Conservation (phyloP, 1,140 invertebrate genomes). For the Papilio dardanus region DNA sequence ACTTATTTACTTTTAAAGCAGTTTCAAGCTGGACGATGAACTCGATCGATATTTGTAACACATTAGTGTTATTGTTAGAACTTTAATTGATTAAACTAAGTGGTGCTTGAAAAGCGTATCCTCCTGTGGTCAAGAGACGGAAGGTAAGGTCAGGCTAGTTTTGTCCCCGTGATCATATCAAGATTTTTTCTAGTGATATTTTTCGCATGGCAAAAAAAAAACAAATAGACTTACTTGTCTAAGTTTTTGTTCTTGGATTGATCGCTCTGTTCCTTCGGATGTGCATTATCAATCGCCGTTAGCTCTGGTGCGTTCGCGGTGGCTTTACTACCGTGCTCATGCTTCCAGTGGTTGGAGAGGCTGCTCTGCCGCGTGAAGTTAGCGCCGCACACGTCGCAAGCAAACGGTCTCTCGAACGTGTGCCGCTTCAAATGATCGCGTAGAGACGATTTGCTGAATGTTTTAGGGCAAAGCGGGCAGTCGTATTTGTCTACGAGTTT, state of each 20-base stretch:
- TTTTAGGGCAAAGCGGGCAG: conserved; percentile 87
- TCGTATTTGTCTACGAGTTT: conserved; percentile 80
- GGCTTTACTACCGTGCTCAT: conserved; percentile 63
- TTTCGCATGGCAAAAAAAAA: background rate
- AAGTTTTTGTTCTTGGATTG: conserved; percentile 61
- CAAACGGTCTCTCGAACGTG: conserved; percentile 90
- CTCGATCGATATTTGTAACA: background rate
- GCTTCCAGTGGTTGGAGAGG: conserved; percentile 82
- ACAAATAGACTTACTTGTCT: conserved; percentile 53
- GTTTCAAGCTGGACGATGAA: background rate
- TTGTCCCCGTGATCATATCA: too few species aligned
- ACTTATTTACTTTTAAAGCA: conserved; percentile 15
- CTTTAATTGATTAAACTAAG: conserved; percentile 36
- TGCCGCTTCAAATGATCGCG: conserved; percentile 87
- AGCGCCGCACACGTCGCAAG: conserved; percentile 83
- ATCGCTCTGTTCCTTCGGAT: conserved; percentile 43
- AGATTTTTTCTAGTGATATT: too few species aligned
- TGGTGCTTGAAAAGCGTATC: conserved; percentile 4
- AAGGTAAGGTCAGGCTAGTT: too few species aligned
- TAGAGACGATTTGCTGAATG: conserved; percentile 87
- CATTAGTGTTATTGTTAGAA: background rate
- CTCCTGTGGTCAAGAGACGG: too few species aligned
- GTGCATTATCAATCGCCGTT: conserved; percentile 31
- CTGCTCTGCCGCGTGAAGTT: conserved; percentile 87
- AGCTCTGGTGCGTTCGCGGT: conserved; percentile 40